phyloP scores from a whole-genome alignment of 2,888 invertebrate species.

The Adelognathus sp. region DNA sequence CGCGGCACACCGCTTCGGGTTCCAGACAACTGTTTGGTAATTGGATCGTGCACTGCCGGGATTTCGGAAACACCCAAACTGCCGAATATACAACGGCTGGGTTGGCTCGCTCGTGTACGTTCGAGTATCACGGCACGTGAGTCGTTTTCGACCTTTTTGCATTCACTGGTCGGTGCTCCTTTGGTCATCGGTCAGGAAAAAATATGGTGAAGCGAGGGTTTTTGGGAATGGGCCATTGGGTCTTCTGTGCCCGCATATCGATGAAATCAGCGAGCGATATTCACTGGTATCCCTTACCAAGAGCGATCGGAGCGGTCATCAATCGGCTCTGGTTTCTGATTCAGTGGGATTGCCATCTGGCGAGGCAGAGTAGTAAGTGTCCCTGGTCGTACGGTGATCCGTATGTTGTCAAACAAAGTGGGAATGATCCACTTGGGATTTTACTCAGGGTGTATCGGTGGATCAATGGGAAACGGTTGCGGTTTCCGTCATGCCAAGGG shows the following conservation, averaged over 20 bases:
- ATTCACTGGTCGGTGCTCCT: conserved; percentile 15
- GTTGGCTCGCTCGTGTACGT: conserved; percentile 34
- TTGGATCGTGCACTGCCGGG: conserved; percentile 68
- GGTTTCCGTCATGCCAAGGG: too few relatives aligned
- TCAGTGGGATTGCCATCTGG: background rate
- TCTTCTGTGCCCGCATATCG: background rate
- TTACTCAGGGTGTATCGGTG: too few relatives aligned
- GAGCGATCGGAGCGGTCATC: background rate
- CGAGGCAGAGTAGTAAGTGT: background rate
- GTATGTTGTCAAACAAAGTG: too few relatives aligned
- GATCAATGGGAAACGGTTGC: too few relatives aligned
- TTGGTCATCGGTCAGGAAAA: background rate
- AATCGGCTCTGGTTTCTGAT: background rate
- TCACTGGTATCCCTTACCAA: background rate
- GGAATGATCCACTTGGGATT: too few relatives aligned
- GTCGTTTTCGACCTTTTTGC: conserved; percentile 36
- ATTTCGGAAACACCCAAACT: conserved; percentile 69
- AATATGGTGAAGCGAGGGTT: background rate
- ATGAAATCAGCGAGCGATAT: conserved; percentile 1
- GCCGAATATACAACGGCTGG: conserved; percentile 62
- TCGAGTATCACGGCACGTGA: conserved; percentile 10
- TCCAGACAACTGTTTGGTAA: conserved; percentile 63
- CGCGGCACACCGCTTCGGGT: conserved; percentile 29
- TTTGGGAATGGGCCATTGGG: background rate
- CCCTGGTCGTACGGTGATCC: too few relatives aligned